Evolutionary conservation across 2,888 invertebrate species (phyloP), one percentile per base, ranked within the genome.

Genomic region (Schrankia costaestrigalis): DNA sequence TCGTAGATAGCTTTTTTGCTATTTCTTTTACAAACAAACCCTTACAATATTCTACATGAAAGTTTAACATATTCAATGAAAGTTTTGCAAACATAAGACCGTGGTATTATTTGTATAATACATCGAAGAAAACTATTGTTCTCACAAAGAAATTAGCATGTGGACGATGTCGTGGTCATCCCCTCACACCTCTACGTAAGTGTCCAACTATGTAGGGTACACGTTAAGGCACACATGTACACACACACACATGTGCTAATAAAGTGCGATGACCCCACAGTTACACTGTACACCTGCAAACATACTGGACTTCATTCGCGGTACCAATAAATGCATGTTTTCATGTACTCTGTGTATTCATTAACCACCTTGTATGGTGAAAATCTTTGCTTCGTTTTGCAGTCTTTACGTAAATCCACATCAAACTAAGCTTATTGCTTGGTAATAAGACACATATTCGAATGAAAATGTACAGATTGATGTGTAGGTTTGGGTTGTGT

Each of bases 231-330:
- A 12, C 12, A 12, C 12, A 12, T 5, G 11, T 22, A 10, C 2
- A 2, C 24, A 26, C 34, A 40, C 57, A 61, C 69, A 41, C 58
- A 71, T 56, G 63, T 24, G 30, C 35, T 51, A 41, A 40, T 39
- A 28, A 70, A 69, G 84, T 70, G 74, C 84, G 74, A 58, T 81
- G 84, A 86, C 84, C 85, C 70, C 56, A 33, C 66, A 64, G 76
- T 75, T 74, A 78, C 85, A 83, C 84, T 71, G 72, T 77, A 80
- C 86, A 86, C 85, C 85, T 86, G 86, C 84, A 74, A 80, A 81
- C 74, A 72, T 66, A 73, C 65, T 47, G 55, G 69, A 73, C 68
- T 67, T 67, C 71, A 64, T 71, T 70, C 66, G 66, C 65, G 63
- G 46, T 62, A 65, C 61, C 61, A 68, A 72, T 73, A 71, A 34